These are phyloP conservation scores for Drosophila basisetae DNA, from an alignment of 2,888 invertebrate species.

Conservation along the genomic window DNA sequence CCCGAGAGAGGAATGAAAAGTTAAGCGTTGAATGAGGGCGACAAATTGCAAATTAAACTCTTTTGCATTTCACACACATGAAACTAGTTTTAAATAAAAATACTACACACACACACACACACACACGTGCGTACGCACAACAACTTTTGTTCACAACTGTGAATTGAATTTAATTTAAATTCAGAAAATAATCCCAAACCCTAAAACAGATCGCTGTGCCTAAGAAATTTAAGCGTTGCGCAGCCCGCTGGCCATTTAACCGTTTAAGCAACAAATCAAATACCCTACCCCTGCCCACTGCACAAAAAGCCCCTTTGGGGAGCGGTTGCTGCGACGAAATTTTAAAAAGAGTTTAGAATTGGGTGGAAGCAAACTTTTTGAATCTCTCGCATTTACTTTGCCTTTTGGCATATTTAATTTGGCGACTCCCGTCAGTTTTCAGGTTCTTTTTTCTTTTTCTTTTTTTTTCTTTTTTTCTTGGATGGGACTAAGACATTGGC, in stretches of 20 bases:
- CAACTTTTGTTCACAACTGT: constrained; percentile 61
- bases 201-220: not conserved
- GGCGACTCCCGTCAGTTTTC: constrained; percentile 58
- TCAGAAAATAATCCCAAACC: constrained; percentile 4
- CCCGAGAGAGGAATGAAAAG: constrained; percentile 60
- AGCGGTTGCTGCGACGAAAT: constrained; percentile 14
- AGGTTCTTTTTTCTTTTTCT: not conserved
- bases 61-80: constrained; percentile 75
- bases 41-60: constrained; percentile 81
- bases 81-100: constrained; percentile 78
- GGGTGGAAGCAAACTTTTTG: constrained; percentile 55
- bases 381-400: constrained; percentile 56
- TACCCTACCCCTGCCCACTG: constrained; percentile 2
- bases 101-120: constrained; percentile 12
- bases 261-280: constrained; percentile 62
- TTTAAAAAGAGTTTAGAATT: constrained; percentile 59
- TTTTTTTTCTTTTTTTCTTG: not conserved
- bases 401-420: constrained; percentile 76
- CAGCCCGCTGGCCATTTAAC: constrained; percentile 43
- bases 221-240: constrained; percentile 36
- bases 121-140: constrained; percentile 19
- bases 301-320: not conserved
- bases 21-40: constrained; percentile 79
- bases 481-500: constrained; percentile 38
- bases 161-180: constrained; percentile 72